Conservation (phyloP, 2,797 vertebrate genomes). For the Leptoclinus maculatus region DNA sequence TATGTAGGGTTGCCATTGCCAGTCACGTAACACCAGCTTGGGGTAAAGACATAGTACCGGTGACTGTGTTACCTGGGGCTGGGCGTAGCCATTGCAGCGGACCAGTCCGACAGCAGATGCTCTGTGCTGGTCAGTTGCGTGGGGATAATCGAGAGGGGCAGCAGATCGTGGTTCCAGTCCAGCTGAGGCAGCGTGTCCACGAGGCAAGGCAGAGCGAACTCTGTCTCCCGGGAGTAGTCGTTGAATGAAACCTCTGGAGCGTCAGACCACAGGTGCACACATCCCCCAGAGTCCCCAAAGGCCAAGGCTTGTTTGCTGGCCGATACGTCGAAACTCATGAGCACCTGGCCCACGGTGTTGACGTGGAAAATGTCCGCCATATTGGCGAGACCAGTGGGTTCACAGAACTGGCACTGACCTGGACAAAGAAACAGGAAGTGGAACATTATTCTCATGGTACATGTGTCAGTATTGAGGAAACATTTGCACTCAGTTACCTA, state of each 20-base stretch:
- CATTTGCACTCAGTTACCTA: neutral
- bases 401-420: conserved; percentile 99
- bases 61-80: conserved; percentile 88
- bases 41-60: neutral
- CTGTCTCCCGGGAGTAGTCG: conserved; percentile 93
- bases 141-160: conserved; percentile 95
- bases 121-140: conserved; percentile 91
- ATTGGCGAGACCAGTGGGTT: conserved; percentile 95
- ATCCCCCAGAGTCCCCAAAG: conserved; percentile 96
- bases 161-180: conserved; percentile 96
- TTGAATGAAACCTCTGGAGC: conserved; percentile 94
- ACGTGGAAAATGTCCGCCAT: conserved; percentile 96
- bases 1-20: neutral
- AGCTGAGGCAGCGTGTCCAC: conserved; percentile 95
- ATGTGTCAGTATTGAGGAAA: neutral
- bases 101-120: conserved; percentile 93
- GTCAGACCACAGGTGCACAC: conserved; percentile 96
- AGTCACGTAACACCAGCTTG: neutral
- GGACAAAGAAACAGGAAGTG: conserved; percentile 4
- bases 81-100: conserved; percentile 85
- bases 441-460: neutral
- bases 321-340: conserved; percentile 97
- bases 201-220: conserved; percentile 93
- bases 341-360: conserved; percentile 94
- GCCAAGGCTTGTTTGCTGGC: conserved; percentile 96